phyloP scores from a whole-genome alignment of 2,113 vertebrate genomes.

The Lepisosteus osseus region DNA sequence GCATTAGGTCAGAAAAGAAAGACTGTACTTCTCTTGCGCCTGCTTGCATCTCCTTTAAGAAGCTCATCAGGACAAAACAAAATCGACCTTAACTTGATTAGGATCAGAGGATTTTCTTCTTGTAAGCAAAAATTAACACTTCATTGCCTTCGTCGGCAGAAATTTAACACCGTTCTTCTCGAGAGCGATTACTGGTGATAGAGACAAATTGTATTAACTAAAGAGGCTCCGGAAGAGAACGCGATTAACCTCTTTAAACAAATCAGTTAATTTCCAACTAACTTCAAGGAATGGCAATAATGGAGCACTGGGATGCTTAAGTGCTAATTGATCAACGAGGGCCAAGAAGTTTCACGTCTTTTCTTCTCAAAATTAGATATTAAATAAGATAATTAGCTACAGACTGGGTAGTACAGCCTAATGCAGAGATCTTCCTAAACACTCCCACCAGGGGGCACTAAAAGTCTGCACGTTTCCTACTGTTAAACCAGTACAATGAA shows the following conservation, averaged over 20 bases:
- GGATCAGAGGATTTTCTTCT: slow-evolving; percentile 63
- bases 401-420: background rate
- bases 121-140: slow-evolving; percentile 81
- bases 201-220: slow-evolving; percentile 58
- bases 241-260: slow-evolving; percentile 45
- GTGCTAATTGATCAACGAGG: slow-evolving; percentile 19
- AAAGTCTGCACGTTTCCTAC: background rate
- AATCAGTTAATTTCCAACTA: slow-evolving; percentile 34
- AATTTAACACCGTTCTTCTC: slow-evolving; percentile 63
- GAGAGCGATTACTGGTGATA: slow-evolving; percentile 54
- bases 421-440: background rate
- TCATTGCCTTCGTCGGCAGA: slow-evolving; percentile 75
- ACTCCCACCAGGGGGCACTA: slow-evolving; percentile 2
- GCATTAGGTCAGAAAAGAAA: slow-evolving; percentile 63
- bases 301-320: slow-evolving; percentile 22
- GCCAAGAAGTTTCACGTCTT: background rate
- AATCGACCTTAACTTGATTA: slow-evolving; percentile 71
- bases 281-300: slow-evolving; percentile 28
- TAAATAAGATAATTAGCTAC: background rate
- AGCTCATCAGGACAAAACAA: slow-evolving; percentile 58
- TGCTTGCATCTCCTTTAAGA: slow-evolving; percentile 63
- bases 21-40: slow-evolving; percentile 45
- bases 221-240: slow-evolving; percentile 49
- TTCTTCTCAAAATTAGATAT: background rate
- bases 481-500: no score